Base-by-base conservation (phyloP, 2,797 vertebrate genomes). In the Notoglanidium macrostoma region DNA sequence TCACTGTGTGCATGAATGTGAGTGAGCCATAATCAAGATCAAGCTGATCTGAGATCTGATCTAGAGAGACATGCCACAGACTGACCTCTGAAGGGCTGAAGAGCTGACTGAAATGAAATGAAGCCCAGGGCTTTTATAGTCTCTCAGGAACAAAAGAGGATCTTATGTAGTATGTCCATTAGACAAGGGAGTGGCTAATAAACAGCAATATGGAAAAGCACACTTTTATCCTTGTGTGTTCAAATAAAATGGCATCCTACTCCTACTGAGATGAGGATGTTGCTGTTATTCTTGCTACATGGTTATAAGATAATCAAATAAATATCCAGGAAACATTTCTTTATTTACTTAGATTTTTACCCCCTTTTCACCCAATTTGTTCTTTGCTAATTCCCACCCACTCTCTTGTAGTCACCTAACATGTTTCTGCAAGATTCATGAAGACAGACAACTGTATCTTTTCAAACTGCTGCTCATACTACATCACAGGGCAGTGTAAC, bases 1-100 rank as follows among this genome's bases (percentile, higher is more conserved):
- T 21, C 21, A 44, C 74, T 65, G 65, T 87, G 77, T 46, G 85
- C 65, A 85, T 82, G 68, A 82, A 51, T 51, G 77, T 44, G 59
- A 74, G 80, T 78, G 83, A 85, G n/a, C 80, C 12, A 59, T 14
- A 40, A 76, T 87, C 35, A 17, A 81, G 40, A 35, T 54, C 44
- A 46, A 65, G 40, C 14, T n/a, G 59, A 67, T 65, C 44, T 32
- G 61, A 55, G 76, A 82, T 82, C 59, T 82, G 29, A 73, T 72
- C 65, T 61, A 46, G 73, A 78, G 77, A 84, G 83, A 85, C 61
- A 54, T 54, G 23, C 70, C 15, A 26, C 46, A 44, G 57, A 10
- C 49, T 73, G 54, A 67, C 12, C 4, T 19, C n/a, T 67, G 21
- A 46, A 80, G 21, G 57, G 57, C 57, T 23, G 4, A 82, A 51